Conservation (phyloP, 2,113 vertebrate species). For the Pygathrix nemaeus region DNA sequence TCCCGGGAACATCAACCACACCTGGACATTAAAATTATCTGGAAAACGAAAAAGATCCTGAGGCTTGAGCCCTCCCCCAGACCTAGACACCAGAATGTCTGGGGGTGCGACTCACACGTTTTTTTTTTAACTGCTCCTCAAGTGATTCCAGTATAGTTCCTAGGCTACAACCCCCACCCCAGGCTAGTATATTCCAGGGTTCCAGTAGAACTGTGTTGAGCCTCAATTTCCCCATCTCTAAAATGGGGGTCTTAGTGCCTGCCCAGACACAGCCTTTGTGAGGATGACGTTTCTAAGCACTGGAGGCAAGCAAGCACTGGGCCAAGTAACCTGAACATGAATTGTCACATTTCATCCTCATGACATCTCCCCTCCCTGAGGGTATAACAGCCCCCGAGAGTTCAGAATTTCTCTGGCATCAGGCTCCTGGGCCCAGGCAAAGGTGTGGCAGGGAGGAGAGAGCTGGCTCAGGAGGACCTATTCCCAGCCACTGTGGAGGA, state of each 20-base stretch:
- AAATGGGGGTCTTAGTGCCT: not conserved
- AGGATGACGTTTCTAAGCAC: not conserved
- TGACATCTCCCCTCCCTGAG: not conserved
- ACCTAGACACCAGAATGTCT: too few species aligned
- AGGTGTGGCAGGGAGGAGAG: not conserved
- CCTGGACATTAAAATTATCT: fast-evolving
- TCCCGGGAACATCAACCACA: fast-evolving
- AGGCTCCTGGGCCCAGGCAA: not conserved
- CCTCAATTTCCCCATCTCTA: not conserved
- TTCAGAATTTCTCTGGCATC: not conserved
- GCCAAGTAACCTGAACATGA: not conserved
- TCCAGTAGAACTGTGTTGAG: not conserved
- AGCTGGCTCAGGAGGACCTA: not conserved
- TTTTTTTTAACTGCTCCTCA: too few species aligned
- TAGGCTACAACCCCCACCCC: not conserved
- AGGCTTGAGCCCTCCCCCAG: not conserved
- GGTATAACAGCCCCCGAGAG: too few species aligned
- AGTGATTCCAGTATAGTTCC: not conserved
- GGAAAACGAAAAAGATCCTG: fast-evolving
- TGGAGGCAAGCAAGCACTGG: not conserved
- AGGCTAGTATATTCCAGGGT: not conserved
- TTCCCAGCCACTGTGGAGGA: not conserved
- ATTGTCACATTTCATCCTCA: not conserved
- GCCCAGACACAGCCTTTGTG: not conserved
- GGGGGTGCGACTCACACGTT: not conserved